phyloP scores from a whole-genome alignment of 2,797 vertebrate genomes.

The Vireo griseus region DNA sequence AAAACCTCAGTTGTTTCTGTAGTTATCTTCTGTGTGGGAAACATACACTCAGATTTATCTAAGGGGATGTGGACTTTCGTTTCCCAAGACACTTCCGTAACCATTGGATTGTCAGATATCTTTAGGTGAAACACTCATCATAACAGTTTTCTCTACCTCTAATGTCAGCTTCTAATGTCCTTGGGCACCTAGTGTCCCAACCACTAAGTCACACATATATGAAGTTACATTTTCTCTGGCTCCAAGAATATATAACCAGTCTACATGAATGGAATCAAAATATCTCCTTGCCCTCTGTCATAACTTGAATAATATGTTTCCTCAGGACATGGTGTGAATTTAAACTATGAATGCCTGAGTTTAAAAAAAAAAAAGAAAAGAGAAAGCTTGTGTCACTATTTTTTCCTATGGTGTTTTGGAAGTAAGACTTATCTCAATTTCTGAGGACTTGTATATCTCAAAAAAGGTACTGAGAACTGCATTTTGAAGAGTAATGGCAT shows the following conservation, averaged over 20 bases:
- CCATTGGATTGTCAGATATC: not conserved
- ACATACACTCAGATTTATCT: not conserved
- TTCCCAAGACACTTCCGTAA: not conserved
- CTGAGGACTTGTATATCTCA: not conserved
- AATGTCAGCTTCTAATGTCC: not conserved
- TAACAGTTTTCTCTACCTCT: not conserved
- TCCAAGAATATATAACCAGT: not conserved
- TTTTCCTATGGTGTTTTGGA: not conserved
- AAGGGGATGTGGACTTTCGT: not conserved
- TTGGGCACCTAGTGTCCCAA: not conserved
- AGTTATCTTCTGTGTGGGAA: not conserved
- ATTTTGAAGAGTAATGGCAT: not conserved
- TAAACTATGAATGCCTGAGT: not conserved
- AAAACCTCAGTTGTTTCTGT: not conserved
- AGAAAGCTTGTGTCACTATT: not conserved
- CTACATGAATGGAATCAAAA: not conserved
- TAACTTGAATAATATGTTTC: not conserved
- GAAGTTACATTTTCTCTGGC: not conserved
- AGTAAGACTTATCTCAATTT: not conserved
- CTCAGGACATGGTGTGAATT: not conserved
- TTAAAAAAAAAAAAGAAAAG: not conserved
- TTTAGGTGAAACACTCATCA: slow-evolving; percentile 7
- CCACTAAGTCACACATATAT: not conserved
- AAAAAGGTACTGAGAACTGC: not conserved
- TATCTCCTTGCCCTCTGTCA: not conserved